Base-by-base conservation (phyloP, 2,797 vertebrate genomes). In the Sus cebifrons region DNA sequence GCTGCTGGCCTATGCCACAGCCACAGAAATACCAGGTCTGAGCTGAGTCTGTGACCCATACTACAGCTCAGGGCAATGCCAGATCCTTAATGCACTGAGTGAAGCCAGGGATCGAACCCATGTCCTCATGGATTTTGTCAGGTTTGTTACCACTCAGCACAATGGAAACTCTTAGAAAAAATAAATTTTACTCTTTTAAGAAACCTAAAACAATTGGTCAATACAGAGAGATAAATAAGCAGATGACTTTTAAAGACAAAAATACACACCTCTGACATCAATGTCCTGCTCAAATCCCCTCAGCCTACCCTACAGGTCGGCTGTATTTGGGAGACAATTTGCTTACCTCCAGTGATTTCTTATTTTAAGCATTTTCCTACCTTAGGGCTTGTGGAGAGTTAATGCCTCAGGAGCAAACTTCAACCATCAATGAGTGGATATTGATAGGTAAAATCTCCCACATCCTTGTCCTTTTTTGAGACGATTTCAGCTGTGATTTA, bases 201-300 rank as follows among this genome's bases (percentile, higher is more conserved):
- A n/a, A 83, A 92, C 29, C 5, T 36, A 64, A 87, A 88, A 74
- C 71, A 36, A 27, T 36, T 36, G 36, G 36, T 77, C 44, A 29
- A 54, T 75, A 58, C 1, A 78, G 14, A 32, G 11, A 49, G 44
- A 21, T 65, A 65, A 65, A 25, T 58, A 58, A 90, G n/a, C 36
- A 75, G 29, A 60, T 52, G 32, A 27, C 7, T 79, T 95, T 79
- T 88, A 84, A 27, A 71, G 86, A 58, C 25, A 90, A 86, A 94
- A 89, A 75, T n/a, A 25, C 1, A 4, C 40, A 68, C 52, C n/a
- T 87, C 32, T 64, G n/a, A 60, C 27, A 9, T 84, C 21, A 64
- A 1, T 52, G 23, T 7, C 49, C 29, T 83, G 70, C 65, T 87
- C 11, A 17, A 14, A 60, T 65, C 3, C 29, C 49, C 49, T 64